Evolutionary conservation across 2,888 invertebrate species (phyloP), one percentile per base, ranked within the genome.

Genomic region (Caenorhabditis afra): DNA sequence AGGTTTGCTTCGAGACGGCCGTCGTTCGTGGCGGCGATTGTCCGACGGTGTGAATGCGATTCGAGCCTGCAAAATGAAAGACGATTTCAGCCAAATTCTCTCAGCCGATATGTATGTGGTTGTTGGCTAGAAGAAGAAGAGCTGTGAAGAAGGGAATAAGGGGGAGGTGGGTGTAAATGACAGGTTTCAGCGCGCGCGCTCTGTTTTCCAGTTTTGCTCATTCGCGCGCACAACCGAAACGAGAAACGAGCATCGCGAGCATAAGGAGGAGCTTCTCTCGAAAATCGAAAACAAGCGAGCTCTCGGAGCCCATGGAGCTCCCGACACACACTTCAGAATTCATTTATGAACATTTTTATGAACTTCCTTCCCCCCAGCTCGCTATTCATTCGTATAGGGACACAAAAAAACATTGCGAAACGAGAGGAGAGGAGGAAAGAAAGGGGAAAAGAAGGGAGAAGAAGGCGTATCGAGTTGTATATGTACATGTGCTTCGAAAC

Each of bases 41-140:
- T 16, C 83, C 83, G 50, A 83, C 81, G 23, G 71, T 74, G 45
- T 79, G 81, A 23, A 83, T 74, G 29, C 79, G 81, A 41, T 81
- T 79, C 16, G 83, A 83, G 37, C 77, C 83, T 83, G 77, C 20
- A 44, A 55, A n/a, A 23, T 35, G 22, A 16, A n/a, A n/a, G 12
- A 37, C 14, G 49, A 53, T 29, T 23, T 65, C 20, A 53, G 29
- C 7, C 4, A 29, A 29, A 29, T 29, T 29, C 3, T 29, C 3
- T 29, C n/a, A 29, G 29, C 29, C 29, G 29, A 29, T 3, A 45
- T n/a, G n/a, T n/a, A n/a, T n/a, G n/a, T n/a, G n/a, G n/a, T n/a
- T n/a, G n/a, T n/a, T n/a, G n/a, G n/a, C n/a, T n/a, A 49, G 58
- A 47, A 41, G 20, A 53, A 64, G 62, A 64, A 16, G 45, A 45